These are phyloP conservation scores for Drosophila orosa DNA, from an alignment of 1,140 invertebrate species.

Conservation along the genomic window DNA sequence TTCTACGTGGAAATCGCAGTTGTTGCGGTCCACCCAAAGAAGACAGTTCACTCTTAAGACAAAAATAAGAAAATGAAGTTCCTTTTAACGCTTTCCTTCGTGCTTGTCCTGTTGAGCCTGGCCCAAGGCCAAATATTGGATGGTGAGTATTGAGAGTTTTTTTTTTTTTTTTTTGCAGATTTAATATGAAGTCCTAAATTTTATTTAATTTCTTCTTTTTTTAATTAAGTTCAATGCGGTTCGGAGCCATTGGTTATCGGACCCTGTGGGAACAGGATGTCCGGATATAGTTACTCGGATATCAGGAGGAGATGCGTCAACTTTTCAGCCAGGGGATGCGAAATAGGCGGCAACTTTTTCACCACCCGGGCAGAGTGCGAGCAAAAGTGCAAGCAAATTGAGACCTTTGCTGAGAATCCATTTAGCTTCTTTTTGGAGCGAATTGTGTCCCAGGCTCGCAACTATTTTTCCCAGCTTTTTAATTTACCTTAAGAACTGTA, in stretches of 20 bases:
- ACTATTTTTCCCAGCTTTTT: neutral
- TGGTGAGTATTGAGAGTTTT: neutral
- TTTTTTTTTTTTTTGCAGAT: too few relatives aligned
- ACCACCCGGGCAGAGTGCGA: neutral
- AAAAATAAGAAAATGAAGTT: constrained; percentile 10
- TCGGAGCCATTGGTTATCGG: neutral
- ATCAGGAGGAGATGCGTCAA: constrained; percentile 3
- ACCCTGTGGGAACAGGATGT: neutral
- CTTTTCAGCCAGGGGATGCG: constrained; percentile 1
- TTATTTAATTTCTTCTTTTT: neutral
- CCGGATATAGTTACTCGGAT: constrained; percentile 8
- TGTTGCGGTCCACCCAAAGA: neutral
- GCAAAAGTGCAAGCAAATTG: neutral
- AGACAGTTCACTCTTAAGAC: neutral
- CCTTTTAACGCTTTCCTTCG: neutral
- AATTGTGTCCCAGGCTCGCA: neutral
- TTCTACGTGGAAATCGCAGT: neutral
- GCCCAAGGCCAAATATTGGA: neutral
- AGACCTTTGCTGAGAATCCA: neutral
- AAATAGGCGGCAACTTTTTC: constrained; percentile 3
- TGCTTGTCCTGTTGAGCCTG: neutral
- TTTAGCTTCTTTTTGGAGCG: neutral
- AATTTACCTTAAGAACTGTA: constrained; percentile 9
- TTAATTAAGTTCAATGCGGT: neutral
- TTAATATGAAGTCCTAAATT: too few relatives aligned